Percentiles rank a stretch among this genome's conserved stretches.
phyloP scores from a whole-genome alignment of 1,140 invertebrate genomes.

The Sitobion miscanthi region DNA sequence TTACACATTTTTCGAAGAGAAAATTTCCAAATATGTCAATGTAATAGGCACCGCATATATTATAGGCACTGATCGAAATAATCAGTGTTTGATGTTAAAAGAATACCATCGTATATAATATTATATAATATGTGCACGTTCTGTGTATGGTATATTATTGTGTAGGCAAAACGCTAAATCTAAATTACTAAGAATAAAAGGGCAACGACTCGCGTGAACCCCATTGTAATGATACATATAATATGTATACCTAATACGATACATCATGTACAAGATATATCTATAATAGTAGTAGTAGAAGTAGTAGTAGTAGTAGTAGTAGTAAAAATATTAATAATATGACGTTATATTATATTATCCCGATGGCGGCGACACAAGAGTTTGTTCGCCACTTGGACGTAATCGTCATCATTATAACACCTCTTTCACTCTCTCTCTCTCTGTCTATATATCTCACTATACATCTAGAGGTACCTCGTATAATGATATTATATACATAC shows the following conservation, averaged over 20 bases:
- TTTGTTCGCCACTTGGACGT: constrained; percentile 8
- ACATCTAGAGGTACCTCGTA: not conserved
- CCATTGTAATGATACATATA: not conserved
- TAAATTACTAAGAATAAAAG: not conserved
- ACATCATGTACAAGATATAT: not conserved
- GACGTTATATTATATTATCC: not conserved
- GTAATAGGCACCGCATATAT: no score
- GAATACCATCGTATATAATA: not conserved
- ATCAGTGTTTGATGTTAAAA: not conserved
- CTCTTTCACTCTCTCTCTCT: not conserved
- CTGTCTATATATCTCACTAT: not conserved
- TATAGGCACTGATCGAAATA: not conserved
- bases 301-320: not conserved
- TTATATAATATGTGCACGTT: not conserved
- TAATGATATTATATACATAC: not conserved
- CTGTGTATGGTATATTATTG: not conserved
- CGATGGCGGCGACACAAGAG: not conserved
- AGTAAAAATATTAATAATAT: not conserved
- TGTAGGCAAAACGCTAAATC: not conserved
- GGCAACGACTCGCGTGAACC: not conserved
- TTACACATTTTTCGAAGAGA: not conserved
- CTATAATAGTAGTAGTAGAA: not conserved
- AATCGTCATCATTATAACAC: constrained; percentile 23
- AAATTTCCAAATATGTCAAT: not conserved
- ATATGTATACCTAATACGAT: not conserved